Conservation (phyloP, 2,797 vertebrate species). For the Alfaro cultratus region DNA sequence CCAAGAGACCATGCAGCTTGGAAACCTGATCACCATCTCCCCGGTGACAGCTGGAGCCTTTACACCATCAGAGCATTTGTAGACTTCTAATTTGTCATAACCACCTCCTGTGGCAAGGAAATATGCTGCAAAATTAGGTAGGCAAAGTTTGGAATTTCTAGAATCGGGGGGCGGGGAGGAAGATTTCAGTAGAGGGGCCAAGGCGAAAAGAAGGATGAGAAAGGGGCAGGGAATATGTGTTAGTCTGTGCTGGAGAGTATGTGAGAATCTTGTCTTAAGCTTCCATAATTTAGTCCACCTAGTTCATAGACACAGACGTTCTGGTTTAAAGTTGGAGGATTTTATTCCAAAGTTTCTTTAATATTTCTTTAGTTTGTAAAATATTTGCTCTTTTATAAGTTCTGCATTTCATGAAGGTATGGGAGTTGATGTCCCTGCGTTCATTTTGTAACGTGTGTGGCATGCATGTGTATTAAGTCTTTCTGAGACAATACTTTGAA, state of each 20-base stretch:
- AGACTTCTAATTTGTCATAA: slow-evolving; percentile 99
- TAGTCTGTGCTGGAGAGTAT: background rate
- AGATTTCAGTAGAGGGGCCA: slow-evolving; percentile 23
- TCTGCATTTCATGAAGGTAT: background rate
- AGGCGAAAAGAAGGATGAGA: slow-evolving; percentile 19
- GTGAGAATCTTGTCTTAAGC: slow-evolving; percentile 20
- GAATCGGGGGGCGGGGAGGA: slow-evolving; percentile 22
- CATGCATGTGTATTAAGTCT: background rate
- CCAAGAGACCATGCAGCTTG: slow-evolving; percentile 97
- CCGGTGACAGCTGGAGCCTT: slow-evolving; percentile 99
- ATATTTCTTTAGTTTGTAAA: background rate
- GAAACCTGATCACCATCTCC: slow-evolving; percentile 99
- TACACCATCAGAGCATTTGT: slow-evolving; percentile 99
- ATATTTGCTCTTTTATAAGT: background rate
- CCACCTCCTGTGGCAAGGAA: slow-evolving; percentile 99
- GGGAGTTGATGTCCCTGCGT: background rate
- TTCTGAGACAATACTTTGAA: background rate
- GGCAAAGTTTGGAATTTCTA: slow-evolving; percentile 80
- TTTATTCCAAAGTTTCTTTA: background rate
- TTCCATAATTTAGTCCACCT: slow-evolving; percentile 37
- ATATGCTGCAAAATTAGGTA: slow-evolving; percentile 95
- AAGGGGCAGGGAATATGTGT: background rate
- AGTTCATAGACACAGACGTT: slow-evolving; percentile 11
- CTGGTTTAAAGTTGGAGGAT: slow-evolving; percentile 11
- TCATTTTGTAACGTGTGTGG: background rate